These are phyloP conservation scores for Dermatophagoides farinae DNA, from an alignment of 1,140 invertebrate species.

Conservation along the genomic window DNA sequence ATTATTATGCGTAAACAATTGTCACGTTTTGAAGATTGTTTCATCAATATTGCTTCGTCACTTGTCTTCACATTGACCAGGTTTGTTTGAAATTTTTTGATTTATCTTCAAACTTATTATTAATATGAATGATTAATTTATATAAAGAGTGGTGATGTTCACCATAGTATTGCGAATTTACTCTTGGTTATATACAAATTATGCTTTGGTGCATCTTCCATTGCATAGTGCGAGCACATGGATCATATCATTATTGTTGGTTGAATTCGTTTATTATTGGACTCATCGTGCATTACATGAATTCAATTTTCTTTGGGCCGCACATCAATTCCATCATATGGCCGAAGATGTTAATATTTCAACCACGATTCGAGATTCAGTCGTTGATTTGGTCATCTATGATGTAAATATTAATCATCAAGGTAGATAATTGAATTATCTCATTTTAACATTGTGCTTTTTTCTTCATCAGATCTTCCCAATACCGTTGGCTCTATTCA, in stretches of 20 bases:
- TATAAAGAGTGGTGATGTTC: constrained; percentile 43
- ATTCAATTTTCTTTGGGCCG: constrained; percentile 72
- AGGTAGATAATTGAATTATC: background rate
- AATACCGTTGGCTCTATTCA: constrained; percentile 52
- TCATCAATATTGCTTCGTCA: constrained; percentile 4
- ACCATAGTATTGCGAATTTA: constrained; percentile 48
- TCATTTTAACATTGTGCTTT: too few relatives aligned
- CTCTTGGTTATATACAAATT: constrained; percentile 50
- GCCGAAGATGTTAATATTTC: constrained; percentile 78
- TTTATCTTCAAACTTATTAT: background rate
- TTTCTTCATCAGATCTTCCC: constrained; percentile 79
- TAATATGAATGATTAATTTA: background rate
- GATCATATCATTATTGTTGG: constrained; percentile 48
- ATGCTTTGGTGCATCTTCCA: constrained; percentile 41
- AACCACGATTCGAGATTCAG: constrained; percentile 51
- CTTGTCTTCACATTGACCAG: background rate
- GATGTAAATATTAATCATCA: background rate
- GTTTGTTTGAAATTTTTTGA: background rate
- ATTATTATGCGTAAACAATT: constrained; percentile 1
- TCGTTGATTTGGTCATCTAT: constrained; percentile 34
- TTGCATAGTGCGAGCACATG: constrained; percentile 58
- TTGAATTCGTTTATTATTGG: constrained; percentile 82
- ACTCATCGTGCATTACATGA: constrained; percentile 58
- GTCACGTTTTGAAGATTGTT: constrained; percentile 3
- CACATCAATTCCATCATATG: constrained; percentile 87